Percentiles rank a stretch among this genome's conserved stretches.
Evolutionary conservation across 1,140 invertebrate species (phyloP).

Genomic region (Laupala kohalensis): DNA sequence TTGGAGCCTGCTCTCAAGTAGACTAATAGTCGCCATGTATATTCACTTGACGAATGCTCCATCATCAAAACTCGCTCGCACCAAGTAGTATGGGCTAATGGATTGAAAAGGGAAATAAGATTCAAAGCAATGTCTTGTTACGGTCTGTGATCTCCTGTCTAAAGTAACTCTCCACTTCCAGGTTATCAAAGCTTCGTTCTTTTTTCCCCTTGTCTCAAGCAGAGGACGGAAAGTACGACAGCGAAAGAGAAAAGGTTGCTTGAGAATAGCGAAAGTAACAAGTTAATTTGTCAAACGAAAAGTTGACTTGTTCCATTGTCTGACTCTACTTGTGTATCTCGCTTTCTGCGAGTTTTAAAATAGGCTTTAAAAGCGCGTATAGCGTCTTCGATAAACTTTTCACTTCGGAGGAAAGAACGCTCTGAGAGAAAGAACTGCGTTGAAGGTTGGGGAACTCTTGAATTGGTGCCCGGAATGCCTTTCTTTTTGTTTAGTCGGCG

Average conservation of each 20-base stretch:
- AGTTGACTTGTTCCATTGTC: neutral
- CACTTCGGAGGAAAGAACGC: no score
- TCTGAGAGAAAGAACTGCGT: no score
- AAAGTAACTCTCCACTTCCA: neutral
- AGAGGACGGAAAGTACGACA: neutral
- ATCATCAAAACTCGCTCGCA: neutral
- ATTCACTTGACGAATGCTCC: neutral
- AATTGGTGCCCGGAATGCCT: no score
- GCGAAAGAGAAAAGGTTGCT: neutral
- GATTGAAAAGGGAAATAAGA: neutral
- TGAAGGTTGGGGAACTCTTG: no score
- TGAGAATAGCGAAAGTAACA: neutral
- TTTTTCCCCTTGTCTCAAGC: neutral
- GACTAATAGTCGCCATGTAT: neutral
- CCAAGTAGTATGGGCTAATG: neutral
- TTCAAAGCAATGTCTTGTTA: neutral
- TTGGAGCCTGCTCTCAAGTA: no score
- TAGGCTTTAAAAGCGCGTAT: no score
- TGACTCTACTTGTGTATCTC: neutral
- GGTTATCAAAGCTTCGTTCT: neutral
- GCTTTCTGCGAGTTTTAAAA: no score
- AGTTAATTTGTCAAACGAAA: neutral
- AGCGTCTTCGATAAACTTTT: no score
- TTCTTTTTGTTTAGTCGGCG: no score
- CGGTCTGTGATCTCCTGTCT: neutral